phyloP scores from a whole-genome alignment of 2,797 vertebrate genomes.

The Anisognathus igniventris region DNA sequence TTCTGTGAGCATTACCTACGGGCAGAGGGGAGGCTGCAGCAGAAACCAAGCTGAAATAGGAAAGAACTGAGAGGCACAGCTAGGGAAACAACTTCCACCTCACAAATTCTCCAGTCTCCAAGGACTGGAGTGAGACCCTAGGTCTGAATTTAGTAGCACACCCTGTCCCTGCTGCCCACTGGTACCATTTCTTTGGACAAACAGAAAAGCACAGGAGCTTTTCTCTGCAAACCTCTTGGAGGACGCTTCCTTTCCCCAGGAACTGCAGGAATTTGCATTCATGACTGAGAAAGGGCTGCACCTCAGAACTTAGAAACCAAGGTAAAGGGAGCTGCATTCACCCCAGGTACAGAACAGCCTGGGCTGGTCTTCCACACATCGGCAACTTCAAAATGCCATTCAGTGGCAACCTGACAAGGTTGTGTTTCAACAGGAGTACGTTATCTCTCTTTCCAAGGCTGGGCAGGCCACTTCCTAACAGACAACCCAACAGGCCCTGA shows the following conservation, averaged over 20 bases:
- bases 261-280: background rate
- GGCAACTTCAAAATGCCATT: constrained; percentile 35
- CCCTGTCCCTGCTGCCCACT: background rate
- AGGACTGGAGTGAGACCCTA: fast-evolving
- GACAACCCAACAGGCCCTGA: constrained; percentile 43
- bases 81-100: background rate
- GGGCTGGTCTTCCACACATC: background rate
- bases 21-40: background rate
- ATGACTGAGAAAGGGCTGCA: background rate
- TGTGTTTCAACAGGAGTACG: constrained; percentile 53
- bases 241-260: fast-evolving
- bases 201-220: background rate
- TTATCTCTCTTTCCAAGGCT: constrained; percentile 50
- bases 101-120: background rate
- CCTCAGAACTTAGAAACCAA: background rate
- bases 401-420: constrained; percentile 48
- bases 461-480: constrained; percentile 60
- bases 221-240: background rate
- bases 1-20: constrained; percentile 12
- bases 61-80: constrained; percentile 9
- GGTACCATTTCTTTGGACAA: background rate
- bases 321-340: background rate
- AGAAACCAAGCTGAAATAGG: constrained; percentile 5
- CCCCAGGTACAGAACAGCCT: background rate
- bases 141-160: background rate